Evolutionary conservation across 2,888 invertebrate species (phyloP), one percentile per base, ranked within the genome.

Genomic region (Xiphydria camelus): DNA sequence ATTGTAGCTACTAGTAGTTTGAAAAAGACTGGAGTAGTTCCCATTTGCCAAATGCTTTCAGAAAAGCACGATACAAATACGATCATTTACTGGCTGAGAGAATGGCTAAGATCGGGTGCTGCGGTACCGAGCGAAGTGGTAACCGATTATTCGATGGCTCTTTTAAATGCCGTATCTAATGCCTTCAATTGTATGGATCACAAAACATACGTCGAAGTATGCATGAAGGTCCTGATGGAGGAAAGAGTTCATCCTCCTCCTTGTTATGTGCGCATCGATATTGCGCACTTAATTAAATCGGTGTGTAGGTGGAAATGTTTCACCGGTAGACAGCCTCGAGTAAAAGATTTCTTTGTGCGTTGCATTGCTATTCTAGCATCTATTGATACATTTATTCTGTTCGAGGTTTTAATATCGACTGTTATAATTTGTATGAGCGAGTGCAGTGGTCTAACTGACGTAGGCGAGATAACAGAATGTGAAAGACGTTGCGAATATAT

Each of bases 21-120:
- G n/a, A n/a, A n/a, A n/a, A n/a, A n/a, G n/a, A n/a, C n/a, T n/a
- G n/a, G n/a, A n/a, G n/a, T n/a, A n/a, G n/a, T 36, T 12, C 34
- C 49, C 18, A 38, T 57, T 4, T 40, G 36, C 23, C 48, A 52
- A 29, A 50, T 57, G 46, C 31, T 56, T 9, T 41, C 51, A 1
- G 49, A 52, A 32, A 20, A 37, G 7, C 47, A 52, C 6, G 33
- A 33, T 6, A 42, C 47, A 6, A 41, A 45, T 10, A 10, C 45
- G 4, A 40, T 53, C 5, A 25, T 25, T 15, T 45, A 23, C 6
- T 50, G 45, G 38, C 14, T 47, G n/a, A 23, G 21, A 20, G 18
- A 38, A 7, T 53, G 40, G 52, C n/a, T 33, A 12, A 29, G 32
- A 7, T 22, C 18, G n/a, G 46, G 39, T 10, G 46, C 41, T 12